These are phyloP conservation scores for Watsonalla cultraria DNA, from an alignment of 2,888 invertebrate species.

Conservation along the genomic window DNA sequence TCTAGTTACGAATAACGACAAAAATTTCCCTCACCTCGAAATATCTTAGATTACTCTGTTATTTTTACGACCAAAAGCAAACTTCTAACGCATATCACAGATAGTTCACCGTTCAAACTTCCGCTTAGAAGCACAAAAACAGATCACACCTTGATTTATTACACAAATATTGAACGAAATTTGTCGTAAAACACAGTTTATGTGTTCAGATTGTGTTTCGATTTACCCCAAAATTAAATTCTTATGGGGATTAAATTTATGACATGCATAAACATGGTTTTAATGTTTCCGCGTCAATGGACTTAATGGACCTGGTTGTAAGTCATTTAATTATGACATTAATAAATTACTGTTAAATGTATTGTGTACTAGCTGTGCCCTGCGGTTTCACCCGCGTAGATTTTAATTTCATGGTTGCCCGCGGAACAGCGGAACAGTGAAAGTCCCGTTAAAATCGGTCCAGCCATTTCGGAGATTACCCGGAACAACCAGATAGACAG, in stretches of 20 bases:
- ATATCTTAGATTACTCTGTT: neutral
- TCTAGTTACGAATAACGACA: neutral
- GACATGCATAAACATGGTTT: constrained; percentile 6
- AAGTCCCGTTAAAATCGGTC: too few species aligned
- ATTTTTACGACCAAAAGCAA: constrained; percentile 11
- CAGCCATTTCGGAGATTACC: too few species aligned
- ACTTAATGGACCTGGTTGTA: too few species aligned
- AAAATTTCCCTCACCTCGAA: neutral
- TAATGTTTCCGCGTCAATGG: neutral
- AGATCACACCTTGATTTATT: constrained; percentile 58
- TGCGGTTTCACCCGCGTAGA: too few species aligned
- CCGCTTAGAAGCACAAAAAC: constrained; percentile 42
- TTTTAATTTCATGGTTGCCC: too few species aligned
- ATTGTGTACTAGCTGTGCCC: too few species aligned
- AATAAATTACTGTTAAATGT: too few species aligned
- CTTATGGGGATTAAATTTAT: constrained; percentile 54
- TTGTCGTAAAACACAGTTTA: constrained; percentile 61
- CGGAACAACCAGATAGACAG: too few species aligned
- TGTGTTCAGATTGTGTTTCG: constrained; percentile 37
- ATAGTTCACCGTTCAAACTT: constrained; percentile 31
- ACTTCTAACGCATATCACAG: constrained; percentile 15
- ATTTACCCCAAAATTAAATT: constrained; percentile 46
- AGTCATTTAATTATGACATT: too few species aligned
- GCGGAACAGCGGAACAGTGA: too few species aligned
- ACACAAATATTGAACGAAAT: constrained; percentile 61